Base-by-base conservation (phyloP, 2,888 invertebrate species). In the Gandaritis pyraliata region DNA sequence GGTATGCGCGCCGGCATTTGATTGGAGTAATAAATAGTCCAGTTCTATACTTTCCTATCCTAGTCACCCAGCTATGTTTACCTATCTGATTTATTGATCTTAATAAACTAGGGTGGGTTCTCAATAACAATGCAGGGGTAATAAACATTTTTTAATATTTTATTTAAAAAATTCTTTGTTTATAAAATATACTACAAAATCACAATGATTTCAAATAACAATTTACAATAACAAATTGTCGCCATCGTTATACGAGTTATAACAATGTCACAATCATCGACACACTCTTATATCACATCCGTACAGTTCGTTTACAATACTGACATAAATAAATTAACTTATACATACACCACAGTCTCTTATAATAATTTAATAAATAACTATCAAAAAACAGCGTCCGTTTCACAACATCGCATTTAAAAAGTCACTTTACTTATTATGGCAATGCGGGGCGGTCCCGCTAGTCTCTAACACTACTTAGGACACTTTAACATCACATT, bases 401-500 rank as follows among this genome's bases (percentile, higher is more conserved):
- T 83, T 75, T 78, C 81, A 82, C 75, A 76, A 74, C 66, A 75
- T 79, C 82, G 85, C 83, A 80, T 73, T 49, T 70, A 67, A 72
- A 73, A 74, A 76, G 79, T 76, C 75, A 78, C 80, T 75, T 81
- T 83, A 86, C 86, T 87, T 87, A 91, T 86, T 90, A 92, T 92
- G 92, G 92, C 92, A 92, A 83, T 78, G 87, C 88, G 88, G 87
- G 58, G 72, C 72, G 69, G 70, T 70, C 76, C 90, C 90, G 87
- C 87, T 82, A 88, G 89, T 90, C 88, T 87, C 85, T 90, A 86
- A 90, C 80, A 85, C 90, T 90, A 92, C 86, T 90, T 91, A 92
- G 90, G 90, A 92, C 90, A 91, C 90, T 85, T 88, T 76, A 88
- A 88, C 87, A 91, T 92, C 92, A 92, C 92, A 92, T 90, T 89